Base-by-base conservation (phyloP, 1,140 invertebrate genomes). In the Zaprionus capensis region DNA sequence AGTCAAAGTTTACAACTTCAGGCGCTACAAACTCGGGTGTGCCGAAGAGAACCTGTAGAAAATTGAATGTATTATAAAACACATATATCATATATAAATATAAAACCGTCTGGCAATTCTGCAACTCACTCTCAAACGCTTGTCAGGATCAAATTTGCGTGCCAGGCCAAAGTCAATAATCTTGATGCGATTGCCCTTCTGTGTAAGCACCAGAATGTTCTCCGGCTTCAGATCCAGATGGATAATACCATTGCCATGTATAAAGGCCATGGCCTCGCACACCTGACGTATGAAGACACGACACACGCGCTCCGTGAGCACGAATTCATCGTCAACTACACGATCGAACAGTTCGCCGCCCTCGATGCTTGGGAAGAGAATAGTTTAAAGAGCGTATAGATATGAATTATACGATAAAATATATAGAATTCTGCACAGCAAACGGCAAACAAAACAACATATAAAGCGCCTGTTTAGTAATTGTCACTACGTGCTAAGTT, bases 171-270 rank as follows among this genome's bases (percentile, higher is more conserved):
- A 99, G 93, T 99, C 98, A 71, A 99, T 99, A 76, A 99, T 98
- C 94, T 99, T 99, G 80, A 99, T 98, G 78, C 98, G 95, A 93
- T 99, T 99, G 7, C 98, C 98, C 36, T 97, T 96, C 92, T 97
- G 97, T 62, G 98, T 98, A 24, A 99, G 94, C 90, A 99, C 99
- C 2, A 99, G 93, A 82, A 99, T 99, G 92, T 99, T 99, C 93
- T 99, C 99, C 14, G 99, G 99, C 97, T 99, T 99, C 94, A 99
- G 96, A 93, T 99, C 98, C 15, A 99, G 94, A 94, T 99, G 98
- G 28, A 99, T 93, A 75, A 99, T 98, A 85, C 97, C 97, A 91
- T 99, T 96, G 20, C 96, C 95, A 91, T 99, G 99, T 91, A 99
- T 98, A 90, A 99, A 99, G 79, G 97, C 96, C 66, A 99, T 96